Conservation (phyloP, 2,888 invertebrate species). For the Caenorhabditis becei region DNA sequence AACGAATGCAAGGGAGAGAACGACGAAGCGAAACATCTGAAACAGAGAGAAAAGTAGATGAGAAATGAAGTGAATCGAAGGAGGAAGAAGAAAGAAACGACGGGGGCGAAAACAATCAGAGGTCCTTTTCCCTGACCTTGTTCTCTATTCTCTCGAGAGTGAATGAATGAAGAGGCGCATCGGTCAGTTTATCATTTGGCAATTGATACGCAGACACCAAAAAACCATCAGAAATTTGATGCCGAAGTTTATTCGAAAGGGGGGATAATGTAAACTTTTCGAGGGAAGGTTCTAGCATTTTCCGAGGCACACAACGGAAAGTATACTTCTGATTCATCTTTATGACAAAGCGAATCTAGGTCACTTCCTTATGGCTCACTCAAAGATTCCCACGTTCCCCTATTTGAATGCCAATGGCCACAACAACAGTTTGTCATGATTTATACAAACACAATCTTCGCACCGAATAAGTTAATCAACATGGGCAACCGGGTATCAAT, state of each 20-base stretch:
- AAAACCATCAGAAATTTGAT: constrained; percentile 19
- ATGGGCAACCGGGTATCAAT: constrained; percentile 7
- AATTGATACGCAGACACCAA: constrained; percentile 1
- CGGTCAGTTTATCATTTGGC: constrained; percentile 26
- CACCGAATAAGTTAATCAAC: constrained; percentile 2
- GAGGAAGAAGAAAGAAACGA: constrained; percentile 22
- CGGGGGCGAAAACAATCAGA: neutral
- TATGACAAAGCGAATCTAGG: too few relatives aligned
- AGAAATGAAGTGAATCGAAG: constrained; percentile 9
- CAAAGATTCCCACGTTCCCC: too few relatives aligned
- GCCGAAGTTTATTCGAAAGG: constrained; percentile 17
- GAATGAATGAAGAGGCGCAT: neutral
- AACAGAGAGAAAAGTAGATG: neutral
- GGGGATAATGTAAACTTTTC: constrained; percentile 17
- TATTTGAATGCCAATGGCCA: neutral
- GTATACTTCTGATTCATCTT: too few relatives aligned
- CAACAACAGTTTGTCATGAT: constrained; percentile 8
- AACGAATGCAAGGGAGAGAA: constrained; percentile 1
- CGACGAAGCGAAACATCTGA: constrained; percentile 34
- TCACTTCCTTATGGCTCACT: too few relatives aligned
- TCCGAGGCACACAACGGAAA: too few relatives aligned
- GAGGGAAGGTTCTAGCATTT: neutral
- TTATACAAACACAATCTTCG: constrained; percentile 20
- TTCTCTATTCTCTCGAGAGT: constrained; percentile 16
- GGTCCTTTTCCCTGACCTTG: constrained; percentile 39